Base-by-base conservation (phyloP, 1,140 invertebrate genomes). In the Telenomus remus region DNA sequence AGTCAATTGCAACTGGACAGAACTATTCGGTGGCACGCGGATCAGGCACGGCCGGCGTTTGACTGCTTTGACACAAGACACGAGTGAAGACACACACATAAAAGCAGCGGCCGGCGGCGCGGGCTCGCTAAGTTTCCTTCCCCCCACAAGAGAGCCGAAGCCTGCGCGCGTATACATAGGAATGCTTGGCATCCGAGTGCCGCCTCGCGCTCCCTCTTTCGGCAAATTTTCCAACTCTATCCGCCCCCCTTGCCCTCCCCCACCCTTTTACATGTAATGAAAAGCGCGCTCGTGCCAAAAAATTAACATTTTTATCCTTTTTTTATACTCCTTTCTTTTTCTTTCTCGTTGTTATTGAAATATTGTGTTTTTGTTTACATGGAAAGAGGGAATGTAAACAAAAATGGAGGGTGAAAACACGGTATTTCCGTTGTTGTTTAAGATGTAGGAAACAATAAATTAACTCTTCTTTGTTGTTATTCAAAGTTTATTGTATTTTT, bases 21-120 rank as follows among this genome's bases (percentile, higher is more conserved):
- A 78, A 85, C 48, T 80, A 82, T 83, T 78, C 79, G 59, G 59
- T 64, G 82, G 81, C 82, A 86, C 83, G 83, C 84, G 83, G 77
- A 74, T 81, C 81, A 80, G 78, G 60, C 79, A 81, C 84, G 76
- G 79, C 76, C 82, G 68, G 69, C 78, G 84, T 85, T 85, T 86
- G 85, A 85, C 37, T n/a, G n/a, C 37, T 39, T 39, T 39, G 37
- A 39, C 37, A 39, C 37, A n/a, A 39, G 37, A 39, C 85, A 83
- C 80, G 78, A 83, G 79, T 83, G 60, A 63, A 63, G 80, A 85
- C 78, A 77, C 37, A 39, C 37, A 39, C 37, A 27, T 27, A 76
- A 63, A 50, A 61, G 57, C 34, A 12, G 39, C 37, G 37, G 37
- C 37, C n/a, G 37, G 9, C 37, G 79, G 81, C 76, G 81, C 76